A percentile compares a stretch with the other conserved stretches of the same genome.
Evolutionary conservation across 1,140 invertebrate genomes (phyloP).

Genomic region (Gonatopus flavifemur): DNA sequence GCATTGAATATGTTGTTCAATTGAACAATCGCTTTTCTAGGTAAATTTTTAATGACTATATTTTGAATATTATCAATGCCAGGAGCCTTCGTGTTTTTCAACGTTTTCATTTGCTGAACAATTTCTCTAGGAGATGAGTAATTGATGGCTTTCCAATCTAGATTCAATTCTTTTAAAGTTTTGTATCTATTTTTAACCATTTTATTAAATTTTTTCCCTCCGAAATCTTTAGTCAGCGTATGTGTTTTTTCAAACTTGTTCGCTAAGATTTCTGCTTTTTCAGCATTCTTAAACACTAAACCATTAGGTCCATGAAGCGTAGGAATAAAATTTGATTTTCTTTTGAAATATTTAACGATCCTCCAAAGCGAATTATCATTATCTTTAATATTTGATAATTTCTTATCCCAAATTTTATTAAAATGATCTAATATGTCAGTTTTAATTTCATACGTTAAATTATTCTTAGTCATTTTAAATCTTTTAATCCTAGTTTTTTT

Average conservation of each 20-base stretch:
- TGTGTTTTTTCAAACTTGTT: slow-evolving; percentile 27
- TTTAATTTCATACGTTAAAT: slow-evolving; percentile 14
- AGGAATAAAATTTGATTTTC: slow-evolving; percentile 14
- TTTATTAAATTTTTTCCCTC: no score
- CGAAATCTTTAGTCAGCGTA: no score
- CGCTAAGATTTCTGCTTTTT: slow-evolving; percentile 32
- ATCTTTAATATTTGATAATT: slow-evolving; percentile 20
- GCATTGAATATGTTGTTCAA: neutral
- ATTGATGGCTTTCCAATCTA: no score
- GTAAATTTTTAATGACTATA: no score
- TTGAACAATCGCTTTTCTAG: no score
- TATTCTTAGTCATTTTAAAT: slow-evolving; percentile 9
- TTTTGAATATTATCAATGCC: no score
- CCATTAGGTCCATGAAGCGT: slow-evolving; percentile 2
- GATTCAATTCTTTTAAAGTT: no score
- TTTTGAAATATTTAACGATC: slow-evolving; percentile 29
- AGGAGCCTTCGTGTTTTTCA: slow-evolving; percentile 17
- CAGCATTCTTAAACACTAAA: slow-evolving; percentile 17
- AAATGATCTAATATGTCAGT: slow-evolving; percentile 11
- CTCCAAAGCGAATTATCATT: slow-evolving; percentile 24
- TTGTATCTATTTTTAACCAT: no score
- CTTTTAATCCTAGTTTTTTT: slow-evolving; percentile 14
- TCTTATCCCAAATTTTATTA: slow-evolving; percentile 19
- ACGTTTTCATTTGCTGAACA: neutral
- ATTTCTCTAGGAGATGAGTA: slow-evolving; percentile 9